Evolutionary conservation across 2,113 vertebrate genomes (phyloP).

Genomic region (Protobothrops flavoviridis): DNA sequence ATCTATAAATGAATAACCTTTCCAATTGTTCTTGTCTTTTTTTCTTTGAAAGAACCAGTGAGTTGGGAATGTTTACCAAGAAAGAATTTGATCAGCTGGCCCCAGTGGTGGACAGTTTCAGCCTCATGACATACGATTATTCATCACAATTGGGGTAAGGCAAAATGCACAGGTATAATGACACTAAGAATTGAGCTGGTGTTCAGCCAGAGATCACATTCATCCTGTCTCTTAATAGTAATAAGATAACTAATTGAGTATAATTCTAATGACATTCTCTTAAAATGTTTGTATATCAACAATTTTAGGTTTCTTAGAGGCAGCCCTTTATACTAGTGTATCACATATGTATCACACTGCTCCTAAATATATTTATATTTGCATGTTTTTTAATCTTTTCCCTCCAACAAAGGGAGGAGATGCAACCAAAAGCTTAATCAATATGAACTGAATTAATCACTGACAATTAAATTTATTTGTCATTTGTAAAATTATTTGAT

Average conservation of each 20-base stretch:
- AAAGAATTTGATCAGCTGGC: slow-evolving; percentile 89
- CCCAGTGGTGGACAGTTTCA: slow-evolving; percentile 85
- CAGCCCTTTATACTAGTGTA: background rate
- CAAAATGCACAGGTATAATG: background rate
- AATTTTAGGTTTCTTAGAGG: background rate
- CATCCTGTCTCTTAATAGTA: background rate
- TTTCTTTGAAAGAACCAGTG: slow-evolving; percentile 73
- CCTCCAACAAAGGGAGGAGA: background rate
- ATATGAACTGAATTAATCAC: background rate
- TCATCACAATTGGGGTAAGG: slow-evolving; percentile 83
- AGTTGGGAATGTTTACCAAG: slow-evolving; percentile 85
- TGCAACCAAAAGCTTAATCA: background rate
- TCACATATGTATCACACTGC: background rate
- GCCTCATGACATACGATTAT: slow-evolving; percentile 97
- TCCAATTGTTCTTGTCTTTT: background rate
- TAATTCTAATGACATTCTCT: background rate
- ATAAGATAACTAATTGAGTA: background rate
- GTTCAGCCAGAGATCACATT: background rate
- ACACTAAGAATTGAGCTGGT: background rate
- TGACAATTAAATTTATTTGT: background rate
- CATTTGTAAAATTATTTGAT: background rate
- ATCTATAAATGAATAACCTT: background rate
- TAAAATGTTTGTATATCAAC: background rate
- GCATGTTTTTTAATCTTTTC: background rate
- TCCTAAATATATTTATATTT: background rate